These are phyloP conservation scores for Tenthredo scrophulariae DNA, from an alignment of 2,888 invertebrate species.

Conservation along the genomic window DNA sequence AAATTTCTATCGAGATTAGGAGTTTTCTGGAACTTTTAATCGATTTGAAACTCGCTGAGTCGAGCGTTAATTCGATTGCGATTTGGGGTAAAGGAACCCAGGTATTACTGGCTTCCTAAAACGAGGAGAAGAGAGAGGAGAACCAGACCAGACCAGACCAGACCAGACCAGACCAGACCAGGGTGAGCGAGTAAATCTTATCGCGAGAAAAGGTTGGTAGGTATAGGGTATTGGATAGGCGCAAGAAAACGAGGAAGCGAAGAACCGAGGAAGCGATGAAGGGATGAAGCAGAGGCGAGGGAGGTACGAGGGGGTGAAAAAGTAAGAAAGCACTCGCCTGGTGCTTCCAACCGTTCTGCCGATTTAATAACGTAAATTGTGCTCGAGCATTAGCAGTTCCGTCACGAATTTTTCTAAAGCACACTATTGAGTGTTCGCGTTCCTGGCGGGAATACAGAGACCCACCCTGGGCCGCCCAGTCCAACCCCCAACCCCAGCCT, in stretches of 20 bases:
- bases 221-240: constrained; percentile 41
- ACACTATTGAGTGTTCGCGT: constrained; percentile 77
- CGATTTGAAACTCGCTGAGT: constrained; percentile 43
- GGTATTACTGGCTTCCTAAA: constrained; percentile 37
- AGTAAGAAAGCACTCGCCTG: constrained; percentile 68
- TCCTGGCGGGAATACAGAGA: constrained; percentile 75
- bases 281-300: background rate
- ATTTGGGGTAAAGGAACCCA: constrained; percentile 27
- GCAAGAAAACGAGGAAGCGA: constrained; percentile 11
- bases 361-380: constrained; percentile 76
- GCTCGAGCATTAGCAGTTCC: constrained; percentile 67
- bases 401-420: constrained; percentile 76
- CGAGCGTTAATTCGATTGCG: constrained; percentile 48
- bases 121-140: constrained; percentile 10
- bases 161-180: background rate
- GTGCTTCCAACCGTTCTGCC: constrained; percentile 71
- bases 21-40: constrained; percentile 39
- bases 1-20: constrained; percentile 35
- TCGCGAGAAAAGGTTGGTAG: constrained; percentile 40
- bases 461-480: constrained; percentile 57
- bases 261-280: constrained; percentile 29
- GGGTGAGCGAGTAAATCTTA: constrained; percentile 46
- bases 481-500: background rate
- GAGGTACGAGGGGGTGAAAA: constrained; percentile 17
- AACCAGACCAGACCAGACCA: background rate